Evolutionary conservation across 2,113 vertebrate genomes (phyloP).

Genomic region (Diglossa brunneiventris): DNA sequence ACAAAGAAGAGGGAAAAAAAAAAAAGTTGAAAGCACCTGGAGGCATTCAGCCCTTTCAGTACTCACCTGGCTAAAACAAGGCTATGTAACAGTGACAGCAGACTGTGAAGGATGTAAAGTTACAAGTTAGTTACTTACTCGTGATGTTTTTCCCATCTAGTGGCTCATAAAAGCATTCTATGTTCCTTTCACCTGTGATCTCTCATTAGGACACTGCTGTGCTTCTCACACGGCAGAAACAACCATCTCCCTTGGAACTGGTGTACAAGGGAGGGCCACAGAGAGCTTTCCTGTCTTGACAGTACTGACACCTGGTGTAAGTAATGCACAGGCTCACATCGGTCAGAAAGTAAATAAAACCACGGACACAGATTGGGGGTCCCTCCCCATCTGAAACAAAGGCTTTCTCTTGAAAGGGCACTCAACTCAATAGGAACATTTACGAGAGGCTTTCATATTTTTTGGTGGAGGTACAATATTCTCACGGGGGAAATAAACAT

Average conservation of each 20-base stretch:
- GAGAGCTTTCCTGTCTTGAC: not conserved
- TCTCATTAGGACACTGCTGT: not conserved
- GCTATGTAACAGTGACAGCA: not conserved
- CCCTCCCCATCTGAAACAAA: not conserved
- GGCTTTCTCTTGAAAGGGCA: not conserved
- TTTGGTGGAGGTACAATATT: not conserved
- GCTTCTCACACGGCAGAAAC: not conserved
- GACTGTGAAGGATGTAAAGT: not conserved
- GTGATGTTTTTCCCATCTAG: not conserved
- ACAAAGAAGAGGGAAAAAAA: not conserved
- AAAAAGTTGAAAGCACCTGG: not conserved
- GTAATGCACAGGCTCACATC: accelerated
- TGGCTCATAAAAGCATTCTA: not conserved
- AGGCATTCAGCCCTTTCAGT: not conserved
- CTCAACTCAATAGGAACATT: not conserved
- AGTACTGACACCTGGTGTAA: not conserved
- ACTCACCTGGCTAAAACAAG: not conserved
- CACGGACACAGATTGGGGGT: accelerated
- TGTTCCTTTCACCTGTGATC: not conserved
- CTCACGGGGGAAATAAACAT: not conserved
- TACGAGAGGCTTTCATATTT: not conserved
- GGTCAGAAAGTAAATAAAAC: not conserved
- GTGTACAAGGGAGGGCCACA: not conserved
- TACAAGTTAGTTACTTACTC: not conserved
- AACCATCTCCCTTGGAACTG: not conserved